Conservation (phyloP, 2,113 vertebrate species). For the Aldabrachelys gigantea region DNA sequence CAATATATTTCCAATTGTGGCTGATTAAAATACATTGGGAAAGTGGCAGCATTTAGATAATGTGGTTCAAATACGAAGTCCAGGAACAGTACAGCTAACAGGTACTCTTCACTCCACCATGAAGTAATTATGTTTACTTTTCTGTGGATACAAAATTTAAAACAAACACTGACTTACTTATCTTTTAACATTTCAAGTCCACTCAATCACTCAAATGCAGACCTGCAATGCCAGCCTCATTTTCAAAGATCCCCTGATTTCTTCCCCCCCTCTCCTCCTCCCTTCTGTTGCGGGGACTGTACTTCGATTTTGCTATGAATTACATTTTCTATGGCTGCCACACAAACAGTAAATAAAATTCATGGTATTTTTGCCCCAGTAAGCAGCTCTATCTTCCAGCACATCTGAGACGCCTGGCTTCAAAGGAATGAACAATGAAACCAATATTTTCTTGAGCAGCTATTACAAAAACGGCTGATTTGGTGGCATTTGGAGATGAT, state of each 20-base stretch:
- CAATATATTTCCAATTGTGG: not conserved
- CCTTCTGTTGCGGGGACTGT: not conserved
- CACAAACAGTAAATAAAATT: constrained; percentile 65
- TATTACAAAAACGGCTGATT: constrained; percentile 26
- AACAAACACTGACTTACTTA: not conserved
- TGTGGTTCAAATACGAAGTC: not conserved
- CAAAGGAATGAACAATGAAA: constrained; percentile 40
- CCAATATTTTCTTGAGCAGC: constrained; percentile 42
- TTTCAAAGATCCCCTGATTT: not conserved
- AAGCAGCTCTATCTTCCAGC: constrained; percentile 68
- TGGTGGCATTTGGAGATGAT: constrained; percentile 12
- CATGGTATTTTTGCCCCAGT: constrained; percentile 56
- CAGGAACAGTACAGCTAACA: not conserved
- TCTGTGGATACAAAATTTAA: not conserved
- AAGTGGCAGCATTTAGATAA: not conserved
- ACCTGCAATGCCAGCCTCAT: not conserved
- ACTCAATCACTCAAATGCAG: rapidly evolving
- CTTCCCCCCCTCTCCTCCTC: too few relatives aligned
- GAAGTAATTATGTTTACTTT: not conserved
- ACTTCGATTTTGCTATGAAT: constrained; percentile 38
- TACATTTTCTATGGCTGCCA: constrained; percentile 54
- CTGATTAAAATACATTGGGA: not conserved
- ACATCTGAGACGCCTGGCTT: constrained; percentile 27
- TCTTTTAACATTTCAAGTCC: not conserved
- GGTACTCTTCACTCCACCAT: not conserved